Evolutionary conservation across 1,140 invertebrate genomes (phyloP), one percentile per base, ranked within the genome.

Genomic region (Drosophila albomicans): DNA sequence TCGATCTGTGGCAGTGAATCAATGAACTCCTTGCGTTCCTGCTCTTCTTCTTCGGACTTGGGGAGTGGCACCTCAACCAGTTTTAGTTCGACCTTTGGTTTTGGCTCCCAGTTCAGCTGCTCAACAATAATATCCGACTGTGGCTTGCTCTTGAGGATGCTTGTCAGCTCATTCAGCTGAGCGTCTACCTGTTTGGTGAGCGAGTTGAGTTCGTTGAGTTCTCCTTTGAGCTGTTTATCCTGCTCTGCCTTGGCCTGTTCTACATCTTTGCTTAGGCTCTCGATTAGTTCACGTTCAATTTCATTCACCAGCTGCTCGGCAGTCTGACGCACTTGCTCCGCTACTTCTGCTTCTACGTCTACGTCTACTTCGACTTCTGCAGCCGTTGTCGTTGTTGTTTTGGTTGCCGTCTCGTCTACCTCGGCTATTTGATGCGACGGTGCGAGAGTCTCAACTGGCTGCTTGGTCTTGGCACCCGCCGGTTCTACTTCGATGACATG

Each of bases 401-500:
- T 62, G 35, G 75, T 76, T 35, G 82, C 79, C 74, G 82, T 89
- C 46, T 78, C 73, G 75, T 82, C 81, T 8, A 91, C 67, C 57
- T 84, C 85, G 72, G 81, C 82, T 16, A 74, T 84, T 73, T 81
- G 85, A 69, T 85, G 85, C n/a, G 82, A 38, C 4, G 86, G 82
- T 30, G 75, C 69, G 52, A 57, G 66, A 35, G 73, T 81, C 45
- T 92, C 73, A 13, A 92, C 57, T 16, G 72, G 76, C 49, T 92
- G 81, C 46, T 82, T 89, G 16, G 73, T 86, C 62, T 82, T 75
- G 11, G 73, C 74, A 25, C 86, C 88, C 20, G 81, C 82, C 38
- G 91, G 91, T 66, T 92, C 89, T 16, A 92, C 84, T 69, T 92
- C 91, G 8, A 92, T 91, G 1, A 92, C 89, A 63, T 81, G 58